Evolutionary conservation across 2,888 invertebrate genomes (phyloP).

Genomic region (Patella pellucida): DNA sequence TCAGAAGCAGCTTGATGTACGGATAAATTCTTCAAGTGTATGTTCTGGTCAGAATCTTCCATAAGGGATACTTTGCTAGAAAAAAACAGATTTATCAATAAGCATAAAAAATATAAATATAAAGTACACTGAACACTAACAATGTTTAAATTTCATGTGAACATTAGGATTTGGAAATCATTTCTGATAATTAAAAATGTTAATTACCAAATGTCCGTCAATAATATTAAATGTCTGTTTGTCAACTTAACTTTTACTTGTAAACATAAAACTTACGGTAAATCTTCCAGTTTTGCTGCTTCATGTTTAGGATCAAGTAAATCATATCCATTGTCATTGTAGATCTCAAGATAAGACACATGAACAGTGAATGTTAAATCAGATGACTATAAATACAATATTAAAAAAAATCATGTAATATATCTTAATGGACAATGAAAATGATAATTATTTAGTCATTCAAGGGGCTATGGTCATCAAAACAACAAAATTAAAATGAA

Average conservation of each 20-base stretch:
- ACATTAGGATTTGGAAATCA: too few relatives aligned
- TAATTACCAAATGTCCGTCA: too few relatives aligned
- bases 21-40: conserved; percentile 70
- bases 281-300: conserved; percentile 70
- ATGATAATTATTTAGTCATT: background rate
- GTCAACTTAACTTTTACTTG: too few relatives aligned
- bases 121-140: background rate
- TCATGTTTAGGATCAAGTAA: conserved; percentile 71
- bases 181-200: too few relatives aligned
- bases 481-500: background rate
- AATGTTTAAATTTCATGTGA: too few relatives aligned
- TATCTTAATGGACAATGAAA: background rate
- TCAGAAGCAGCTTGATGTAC: conserved; percentile 67
- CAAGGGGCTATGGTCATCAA: background rate
- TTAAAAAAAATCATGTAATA: background rate
- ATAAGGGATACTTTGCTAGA: conserved; percentile 68
- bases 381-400: conserved; percentile 54
- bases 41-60: conserved; percentile 71
- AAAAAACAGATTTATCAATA: background rate
- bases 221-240: too few relatives aligned
- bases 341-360: conserved; percentile 72
- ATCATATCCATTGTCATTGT: conserved; percentile 72
- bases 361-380: conserved; percentile 64
- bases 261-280: conserved; percentile 61
- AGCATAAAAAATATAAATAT: background rate